Evolutionary conservation across 2,797 vertebrate genomes (phyloP), one percentile per base, ranked within the genome.

Genomic region (Rhinichthys osculus): DNA sequence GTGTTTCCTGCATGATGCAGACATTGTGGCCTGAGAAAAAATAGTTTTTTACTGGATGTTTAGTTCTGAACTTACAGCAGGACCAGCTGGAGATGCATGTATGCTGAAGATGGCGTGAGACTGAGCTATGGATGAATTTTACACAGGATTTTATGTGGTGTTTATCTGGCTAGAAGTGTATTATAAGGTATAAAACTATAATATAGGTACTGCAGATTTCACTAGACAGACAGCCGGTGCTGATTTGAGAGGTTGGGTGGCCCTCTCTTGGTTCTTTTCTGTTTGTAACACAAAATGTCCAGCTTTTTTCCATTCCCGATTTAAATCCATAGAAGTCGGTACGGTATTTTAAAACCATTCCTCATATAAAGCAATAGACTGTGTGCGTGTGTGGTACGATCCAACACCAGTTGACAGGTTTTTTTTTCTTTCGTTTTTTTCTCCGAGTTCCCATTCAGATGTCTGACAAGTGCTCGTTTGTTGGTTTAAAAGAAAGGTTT

Each of bases 111-210:
- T 87, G 77, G 90, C 92, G 91, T 90, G 85, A 59, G 76, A 59
- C 62, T 82, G 9, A 67, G 70, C 66, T 27, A n/a, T 44, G 86
- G 89, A 91, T 90, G 90, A 90, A 92, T 91, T 86, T 91, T 92
- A 93, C 92, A 95, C 95, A 95, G 95, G 95, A 93, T 95, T 94
- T 85, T 92, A 93, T 92, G 89, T 90, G 86, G 87, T 92, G 89
- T 91, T 93, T 84, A 81, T 89, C 89, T 91, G 89, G 92, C 84
- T 78, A 72, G 50, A 85, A 59, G 89, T 92, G 86, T 90, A 88
- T 94, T 92, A 90, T 93, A 93, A 93, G 91, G 87, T 95, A 93
- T 94, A 93, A 93, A 94, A 91, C 92, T 94, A 90, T 93, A 93
- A 92, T 92, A 94, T 93, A 90, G 95, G 95, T 95, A 95, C 95